Evolutionary conservation across 2,797 vertebrate species (phyloP), one percentile per base, ranked within the genome.

Genomic region (Emys orbicularis): DNA sequence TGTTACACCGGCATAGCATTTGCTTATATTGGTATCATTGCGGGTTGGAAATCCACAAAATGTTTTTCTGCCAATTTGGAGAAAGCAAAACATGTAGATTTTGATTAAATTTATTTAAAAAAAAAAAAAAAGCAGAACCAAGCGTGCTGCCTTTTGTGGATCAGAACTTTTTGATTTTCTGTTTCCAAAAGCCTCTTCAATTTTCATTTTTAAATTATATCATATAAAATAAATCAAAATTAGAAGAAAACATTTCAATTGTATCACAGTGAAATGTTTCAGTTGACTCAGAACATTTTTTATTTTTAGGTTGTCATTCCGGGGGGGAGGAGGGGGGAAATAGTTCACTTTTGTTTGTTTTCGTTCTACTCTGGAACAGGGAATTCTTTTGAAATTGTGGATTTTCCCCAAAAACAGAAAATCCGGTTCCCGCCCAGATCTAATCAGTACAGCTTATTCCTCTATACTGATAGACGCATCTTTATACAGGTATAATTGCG

Each of bases 261-360:
- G 77, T 15, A 11, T 6, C 47, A 5, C 31, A 65, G 27, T 25
- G 10, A 1, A 1, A 5, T 52, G 89, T 77, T 87, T 34, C 27
- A 9, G 12, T 6, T 53, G 13, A 2, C 3, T 47, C 21, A 5
- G 2, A 72, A 53, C 13, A n/a, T 3, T 6, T 15, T 8, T 27
- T 29, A 59, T 57, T 0, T 10, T 23, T 4, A 0, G 3, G 34
- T 23, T 93, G 47, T 12, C 8, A 19, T 61, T 19, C 61, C 13
- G 18, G 3, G 18, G 53, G 19, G 7, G 19, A 21, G 29, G 18
- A 15, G 50, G 5, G 15, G 15, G 15, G 50, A 2, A 50, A 37
- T 19, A 68, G 8, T 68, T 68, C 61, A 19, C 15, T n/a, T 37
- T 18, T n/a, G 8, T 57, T 57, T 57, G 57, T 13, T 61, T 61